Evolutionary conservation across 2,797 vertebrate species (phyloP).

Genomic region (Pantherophis alleghaniensis): DNA sequence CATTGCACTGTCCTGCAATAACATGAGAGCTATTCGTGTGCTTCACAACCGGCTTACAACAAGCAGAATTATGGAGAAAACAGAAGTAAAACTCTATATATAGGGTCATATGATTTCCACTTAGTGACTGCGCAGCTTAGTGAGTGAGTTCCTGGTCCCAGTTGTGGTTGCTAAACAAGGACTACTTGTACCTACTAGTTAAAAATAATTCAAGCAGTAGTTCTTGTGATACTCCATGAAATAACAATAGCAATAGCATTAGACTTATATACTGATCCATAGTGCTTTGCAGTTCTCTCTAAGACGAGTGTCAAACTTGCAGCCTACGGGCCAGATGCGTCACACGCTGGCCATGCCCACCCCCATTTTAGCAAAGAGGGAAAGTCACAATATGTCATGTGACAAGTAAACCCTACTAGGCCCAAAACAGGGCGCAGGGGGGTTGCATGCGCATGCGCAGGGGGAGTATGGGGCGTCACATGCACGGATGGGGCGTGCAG

Average conservation of each 20-base stretch:
- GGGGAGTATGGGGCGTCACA: too few species aligned
- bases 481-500: too few species aligned
- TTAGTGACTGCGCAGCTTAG: not conserved
- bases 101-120: not conserved
- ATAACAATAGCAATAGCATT: not conserved
- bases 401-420: too few species aligned
- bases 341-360: too few species aligned
- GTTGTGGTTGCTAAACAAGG: not conserved
- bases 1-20: not conserved
- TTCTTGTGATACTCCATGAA: not conserved
- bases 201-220: not conserved
- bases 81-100: not conserved
- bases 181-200: not conserved
- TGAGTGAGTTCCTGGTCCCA: not conserved
- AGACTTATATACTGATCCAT: not conserved
- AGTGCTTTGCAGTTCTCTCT: not conserved
- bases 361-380: too few species aligned
- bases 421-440: too few species aligned
- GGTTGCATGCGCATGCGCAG: too few species aligned
- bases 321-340: too few species aligned
- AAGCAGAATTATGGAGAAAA: not conserved
- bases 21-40: not conserved
- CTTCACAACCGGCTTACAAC: not conserved
- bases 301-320: too few species aligned
- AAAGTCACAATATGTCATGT: too few species aligned